Evolutionary conservation across 1,140 invertebrate species (phyloP).

Genomic region (Hyles vespertilio): DNA sequence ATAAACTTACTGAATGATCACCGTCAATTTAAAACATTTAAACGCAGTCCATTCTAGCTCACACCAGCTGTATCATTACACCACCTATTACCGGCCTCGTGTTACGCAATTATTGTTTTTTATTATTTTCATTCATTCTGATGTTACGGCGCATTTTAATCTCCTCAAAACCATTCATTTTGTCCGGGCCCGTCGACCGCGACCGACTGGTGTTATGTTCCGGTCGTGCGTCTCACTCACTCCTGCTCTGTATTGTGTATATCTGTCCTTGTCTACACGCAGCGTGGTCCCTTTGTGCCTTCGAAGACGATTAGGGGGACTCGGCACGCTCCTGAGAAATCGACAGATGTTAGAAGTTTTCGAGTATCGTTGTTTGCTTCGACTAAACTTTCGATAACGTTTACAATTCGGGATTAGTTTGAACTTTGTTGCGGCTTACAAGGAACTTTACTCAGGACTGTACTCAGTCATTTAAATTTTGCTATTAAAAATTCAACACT

Average conservation of each 20-base stretch:
- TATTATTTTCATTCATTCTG: conserved; percentile 60
- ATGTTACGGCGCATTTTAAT: conserved; percentile 55
- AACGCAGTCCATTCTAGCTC: too few relatives aligned
- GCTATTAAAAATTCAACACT: too few relatives aligned
- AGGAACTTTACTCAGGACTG: conserved; percentile 8
- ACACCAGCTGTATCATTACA: too few relatives aligned
- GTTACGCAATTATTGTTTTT: conserved; percentile 54
- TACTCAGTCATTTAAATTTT: background rate
- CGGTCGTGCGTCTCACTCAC: conserved; percentile 42
- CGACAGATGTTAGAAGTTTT: conserved; percentile 60
- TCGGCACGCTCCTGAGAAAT: conserved; percentile 68
- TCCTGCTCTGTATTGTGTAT: conserved; percentile 11
- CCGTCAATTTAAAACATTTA: too few relatives aligned
- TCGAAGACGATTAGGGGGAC: conserved; percentile 60
- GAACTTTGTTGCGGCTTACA: conserved; percentile 10
- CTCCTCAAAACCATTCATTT: conserved; percentile 53
- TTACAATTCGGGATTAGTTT: conserved; percentile 32
- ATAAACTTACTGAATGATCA: too few relatives aligned
- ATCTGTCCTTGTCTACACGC: conserved; percentile 33
- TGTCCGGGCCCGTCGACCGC: conserved; percentile 66
- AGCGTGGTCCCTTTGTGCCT: conserved; percentile 55
- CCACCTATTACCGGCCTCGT: conserved; percentile 28
- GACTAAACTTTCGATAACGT: conserved; percentile 47
- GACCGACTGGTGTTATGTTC: conserved; percentile 63
- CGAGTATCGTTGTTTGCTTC: conserved; percentile 39